A percentile compares a stretch with the other conserved stretches of the same genome.
Evolutionary conservation across 1,140 invertebrate genomes (phyloP).

Genomic region (Spodoptera litura): DNA sequence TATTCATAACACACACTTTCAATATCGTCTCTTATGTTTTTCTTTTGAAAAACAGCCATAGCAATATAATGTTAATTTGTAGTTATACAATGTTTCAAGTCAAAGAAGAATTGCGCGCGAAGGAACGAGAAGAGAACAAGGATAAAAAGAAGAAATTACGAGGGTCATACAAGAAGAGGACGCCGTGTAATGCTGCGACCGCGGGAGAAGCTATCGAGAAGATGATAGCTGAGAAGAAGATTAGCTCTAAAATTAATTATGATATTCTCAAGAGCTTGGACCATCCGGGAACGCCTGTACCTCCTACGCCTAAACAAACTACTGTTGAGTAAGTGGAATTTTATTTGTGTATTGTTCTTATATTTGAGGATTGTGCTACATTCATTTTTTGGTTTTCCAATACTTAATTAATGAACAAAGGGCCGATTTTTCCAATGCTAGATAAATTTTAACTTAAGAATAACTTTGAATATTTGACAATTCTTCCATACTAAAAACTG

Average conservation of each 20-base stretch:
- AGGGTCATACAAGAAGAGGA: slow-evolving; percentile 86
- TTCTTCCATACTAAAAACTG: no score
- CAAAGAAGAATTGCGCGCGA: slow-evolving; percentile 91
- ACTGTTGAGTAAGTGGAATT: slow-evolving; percentile 41
- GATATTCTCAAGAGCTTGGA: slow-evolving; percentile 96
- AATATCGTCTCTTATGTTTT: not conserved
- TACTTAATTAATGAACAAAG: no score
- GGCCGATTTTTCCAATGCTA: no score
- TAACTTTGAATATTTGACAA: no score
- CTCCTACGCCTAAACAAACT: slow-evolving; percentile 58
- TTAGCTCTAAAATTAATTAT: slow-evolving; percentile 99
- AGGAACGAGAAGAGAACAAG: slow-evolving; percentile 92
- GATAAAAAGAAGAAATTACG: slow-evolving; percentile 90
- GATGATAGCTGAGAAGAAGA: slow-evolving; percentile 97
- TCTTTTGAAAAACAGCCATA: not conserved
- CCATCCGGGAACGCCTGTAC: slow-evolving; percentile 80
- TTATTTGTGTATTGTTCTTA: not conserved
- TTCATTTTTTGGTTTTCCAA: not conserved
- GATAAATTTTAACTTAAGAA: no score
- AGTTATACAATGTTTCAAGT: slow-evolving; percentile 84
- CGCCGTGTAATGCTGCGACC: slow-evolving; percentile 89
- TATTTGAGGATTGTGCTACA: no score
- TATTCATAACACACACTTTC: no score
- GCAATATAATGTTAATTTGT: slow-evolving; percentile 40
- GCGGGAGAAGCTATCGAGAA: slow-evolving; percentile 97